These are phyloP conservation scores for Pseudopodoces humilis DNA, from an alignment of 2,113 vertebrate genomes.

Conservation along the genomic window DNA sequence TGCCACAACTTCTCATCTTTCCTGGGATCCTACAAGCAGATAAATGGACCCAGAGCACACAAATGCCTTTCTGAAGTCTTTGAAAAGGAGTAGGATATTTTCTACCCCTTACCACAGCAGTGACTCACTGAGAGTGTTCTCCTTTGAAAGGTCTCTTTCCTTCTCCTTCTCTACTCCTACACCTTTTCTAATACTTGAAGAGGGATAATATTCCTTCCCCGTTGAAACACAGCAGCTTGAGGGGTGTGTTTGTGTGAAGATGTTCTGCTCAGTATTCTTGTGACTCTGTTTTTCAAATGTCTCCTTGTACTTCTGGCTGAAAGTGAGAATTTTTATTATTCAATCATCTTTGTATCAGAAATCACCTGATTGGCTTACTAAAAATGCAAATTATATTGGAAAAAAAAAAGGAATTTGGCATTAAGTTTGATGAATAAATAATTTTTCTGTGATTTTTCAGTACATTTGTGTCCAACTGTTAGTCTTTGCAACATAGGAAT, in stretches of 20 bases:
- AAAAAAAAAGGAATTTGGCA: background rate
- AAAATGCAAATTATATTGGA: background rate
- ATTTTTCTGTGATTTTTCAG: background rate
- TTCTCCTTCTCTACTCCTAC: background rate
- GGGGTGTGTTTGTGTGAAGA: background rate
- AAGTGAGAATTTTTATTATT: background rate
- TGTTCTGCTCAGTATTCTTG: background rate
- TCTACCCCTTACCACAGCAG: background rate
- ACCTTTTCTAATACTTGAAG: background rate
- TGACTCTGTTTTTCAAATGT: background rate
- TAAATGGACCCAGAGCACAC: background rate
- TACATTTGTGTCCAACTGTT: background rate
- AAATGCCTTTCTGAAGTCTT: conserved; percentile 13
- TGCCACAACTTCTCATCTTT: background rate
- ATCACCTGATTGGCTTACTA: background rate
- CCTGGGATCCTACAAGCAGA: background rate
- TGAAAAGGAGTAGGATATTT: background rate
- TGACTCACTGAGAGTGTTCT: background rate
- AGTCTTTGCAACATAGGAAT: background rate
- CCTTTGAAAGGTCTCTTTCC: background rate
- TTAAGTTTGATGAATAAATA: background rate
- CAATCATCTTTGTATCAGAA: background rate
- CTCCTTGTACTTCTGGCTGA: background rate
- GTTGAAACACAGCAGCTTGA: background rate
- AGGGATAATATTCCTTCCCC: background rate